A percentile compares a stretch with the other conserved stretches of the same genome.
These are phyloP conservation scores for Alsophila aescularia DNA, from an alignment of 2,888 invertebrate species.

Conservation along the genomic window DNA sequence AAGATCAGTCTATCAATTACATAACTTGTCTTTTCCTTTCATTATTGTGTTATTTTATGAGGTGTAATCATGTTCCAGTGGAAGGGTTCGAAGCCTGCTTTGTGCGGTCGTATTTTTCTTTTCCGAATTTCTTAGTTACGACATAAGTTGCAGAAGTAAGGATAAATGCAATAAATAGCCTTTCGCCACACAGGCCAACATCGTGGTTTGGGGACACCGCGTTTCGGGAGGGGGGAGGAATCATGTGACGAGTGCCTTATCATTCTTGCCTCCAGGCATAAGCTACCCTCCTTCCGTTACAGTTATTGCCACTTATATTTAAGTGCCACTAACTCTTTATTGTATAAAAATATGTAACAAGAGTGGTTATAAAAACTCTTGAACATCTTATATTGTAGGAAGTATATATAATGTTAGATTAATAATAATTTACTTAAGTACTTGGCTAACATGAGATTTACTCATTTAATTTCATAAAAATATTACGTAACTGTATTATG, in stretches of 20 bases:
- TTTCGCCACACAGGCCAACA: constrained; percentile 9
- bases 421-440: neutral
- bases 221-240: too few relatives aligned
- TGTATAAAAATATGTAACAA: constrained; percentile 30
- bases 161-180: neutral
- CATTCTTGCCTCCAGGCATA: constrained; percentile 32
- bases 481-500: too few relatives aligned
- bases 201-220: constrained; percentile 19
- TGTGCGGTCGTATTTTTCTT: neutral
- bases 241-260: constrained; percentile 37
- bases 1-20: too few relatives aligned
- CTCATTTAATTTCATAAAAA: too few relatives aligned
- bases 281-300: constrained; percentile 31
- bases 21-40: too few relatives aligned
- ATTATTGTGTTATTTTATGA: too few relatives aligned
- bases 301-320: constrained; percentile 38
- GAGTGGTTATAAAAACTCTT: constrained; percentile 22
- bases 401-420: constrained; percentile 10
- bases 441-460: too few relatives aligned
- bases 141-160: neutral
- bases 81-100: too few relatives aligned
- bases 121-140: neutral
- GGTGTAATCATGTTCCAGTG: neutral
- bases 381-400: constrained; percentile 1
- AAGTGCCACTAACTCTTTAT: constrained; percentile 38